Evolutionary conservation across 2,113 vertebrate genomes (phyloP).

Genomic region (Myrmecobius fasciatus): DNA sequence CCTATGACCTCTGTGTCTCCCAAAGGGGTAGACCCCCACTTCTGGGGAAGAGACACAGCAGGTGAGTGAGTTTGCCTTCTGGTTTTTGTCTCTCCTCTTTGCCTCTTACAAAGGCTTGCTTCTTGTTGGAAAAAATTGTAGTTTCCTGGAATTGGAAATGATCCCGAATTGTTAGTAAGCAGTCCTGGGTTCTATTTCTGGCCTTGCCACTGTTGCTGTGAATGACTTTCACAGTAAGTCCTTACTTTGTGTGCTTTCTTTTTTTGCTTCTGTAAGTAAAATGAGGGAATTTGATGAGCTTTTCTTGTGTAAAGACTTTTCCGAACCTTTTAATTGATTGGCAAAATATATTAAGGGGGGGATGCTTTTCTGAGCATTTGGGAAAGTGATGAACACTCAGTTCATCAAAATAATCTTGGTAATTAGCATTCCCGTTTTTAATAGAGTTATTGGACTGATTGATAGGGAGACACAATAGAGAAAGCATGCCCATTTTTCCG

Average conservation of each 20-base stretch:
- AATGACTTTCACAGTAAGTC: not conserved
- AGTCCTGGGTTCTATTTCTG: not conserved
- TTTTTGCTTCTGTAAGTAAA: not conserved
- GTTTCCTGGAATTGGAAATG: not conserved
- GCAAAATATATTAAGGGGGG: not conserved
- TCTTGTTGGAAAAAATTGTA: not conserved
- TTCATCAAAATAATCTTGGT: not conserved
- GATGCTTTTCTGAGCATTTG: not conserved
- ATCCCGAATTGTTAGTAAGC: not conserved
- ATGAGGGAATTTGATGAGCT: not conserved
- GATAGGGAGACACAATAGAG: not conserved
- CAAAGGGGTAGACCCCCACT: too few relatives aligned
- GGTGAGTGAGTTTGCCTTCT: not conserved
- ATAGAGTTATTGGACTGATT: not conserved
- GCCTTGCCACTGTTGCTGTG: not conserved
- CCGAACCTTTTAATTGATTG: not conserved
- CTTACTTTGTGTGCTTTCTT: not conserved
- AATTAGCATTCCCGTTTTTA: not conserved
- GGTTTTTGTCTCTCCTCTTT: not conserved
- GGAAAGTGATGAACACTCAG: not conserved
- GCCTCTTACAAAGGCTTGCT: not conserved
- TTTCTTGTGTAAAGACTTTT: not conserved
- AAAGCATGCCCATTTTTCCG: not conserved
- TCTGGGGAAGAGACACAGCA: not conserved
- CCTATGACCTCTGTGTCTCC: not conserved